Evolutionary conservation across 2,797 vertebrate species (phyloP).

Genomic region (Rhabdomys pumilio): DNA sequence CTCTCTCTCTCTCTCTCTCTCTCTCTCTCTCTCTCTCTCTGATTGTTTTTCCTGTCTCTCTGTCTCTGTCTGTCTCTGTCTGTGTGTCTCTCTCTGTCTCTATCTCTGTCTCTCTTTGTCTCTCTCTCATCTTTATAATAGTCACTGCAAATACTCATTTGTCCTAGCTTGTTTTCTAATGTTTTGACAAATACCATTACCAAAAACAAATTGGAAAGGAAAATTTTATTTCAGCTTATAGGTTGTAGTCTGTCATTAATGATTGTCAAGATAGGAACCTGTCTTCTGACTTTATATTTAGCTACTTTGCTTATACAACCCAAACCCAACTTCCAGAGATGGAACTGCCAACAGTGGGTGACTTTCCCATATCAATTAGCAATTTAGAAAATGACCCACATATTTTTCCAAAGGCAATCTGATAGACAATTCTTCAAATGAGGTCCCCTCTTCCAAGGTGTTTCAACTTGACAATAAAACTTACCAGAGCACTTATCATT

Average conservation of each 20-base stretch:
- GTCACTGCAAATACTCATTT: neutral
- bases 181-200: neutral
- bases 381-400: neutral
- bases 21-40: neutral
- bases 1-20: no score
- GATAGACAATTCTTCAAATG: neutral
- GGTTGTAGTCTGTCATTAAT: neutral
- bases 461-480: neutral
- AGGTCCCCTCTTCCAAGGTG: neutral
- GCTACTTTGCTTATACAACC: neutral
- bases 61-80: neutral
- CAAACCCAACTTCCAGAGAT: neutral
- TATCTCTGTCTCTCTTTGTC: no score
- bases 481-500: neutral
- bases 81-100: neutral
- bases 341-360: no score
- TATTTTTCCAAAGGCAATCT: neutral
- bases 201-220: neutral
- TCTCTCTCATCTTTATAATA: no score
- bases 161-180: neutral
- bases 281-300: no score
- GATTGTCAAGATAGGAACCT: neutral
- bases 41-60: no score
- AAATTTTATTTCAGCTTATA: neutral
- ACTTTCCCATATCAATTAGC: neutral